Evolutionary conservation across 2,797 vertebrate species (phyloP).

Genomic region (Crypturellus tataupa): DNA sequence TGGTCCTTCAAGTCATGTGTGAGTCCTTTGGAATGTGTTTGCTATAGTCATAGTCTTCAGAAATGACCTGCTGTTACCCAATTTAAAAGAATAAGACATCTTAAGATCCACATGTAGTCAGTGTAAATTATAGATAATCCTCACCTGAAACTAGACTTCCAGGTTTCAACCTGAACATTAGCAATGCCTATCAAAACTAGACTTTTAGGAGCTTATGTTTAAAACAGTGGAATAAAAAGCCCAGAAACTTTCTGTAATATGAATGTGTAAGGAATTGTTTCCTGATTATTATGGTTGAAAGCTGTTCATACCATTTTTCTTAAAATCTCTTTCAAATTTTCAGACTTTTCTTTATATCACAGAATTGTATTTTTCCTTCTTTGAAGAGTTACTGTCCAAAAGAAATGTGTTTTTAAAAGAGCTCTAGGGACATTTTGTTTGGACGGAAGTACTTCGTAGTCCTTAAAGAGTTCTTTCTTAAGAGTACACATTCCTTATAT

Average conservation of each 20-base stretch:
- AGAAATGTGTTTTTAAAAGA: background rate
- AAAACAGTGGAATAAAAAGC: background rate
- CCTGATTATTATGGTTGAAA: background rate
- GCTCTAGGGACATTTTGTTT: background rate
- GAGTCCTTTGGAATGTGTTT: background rate
- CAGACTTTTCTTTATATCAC: background rate
- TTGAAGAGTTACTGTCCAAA: background rate
- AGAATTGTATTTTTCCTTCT: background rate
- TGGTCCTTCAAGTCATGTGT: background rate
- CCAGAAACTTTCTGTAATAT: background rate
- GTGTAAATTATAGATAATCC: background rate
- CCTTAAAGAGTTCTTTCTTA: background rate
- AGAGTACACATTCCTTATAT: background rate
- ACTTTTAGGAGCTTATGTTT: background rate
- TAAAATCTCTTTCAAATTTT: background rate
- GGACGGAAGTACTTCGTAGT: background rate
- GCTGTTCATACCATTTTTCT: background rate
- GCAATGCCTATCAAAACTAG: background rate
- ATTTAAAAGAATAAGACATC: background rate
- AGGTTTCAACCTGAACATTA: background rate
- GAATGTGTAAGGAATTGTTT: background rate
- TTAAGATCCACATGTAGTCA: background rate
- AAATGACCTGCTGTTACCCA: background rate
- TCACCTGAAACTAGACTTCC: background rate
- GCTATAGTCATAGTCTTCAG: background rate